Evolutionary conservation across 2,113 vertebrate genomes (phyloP), one percentile per base, ranked within the genome.

Genomic region (Phaethon lepturus): DNA sequence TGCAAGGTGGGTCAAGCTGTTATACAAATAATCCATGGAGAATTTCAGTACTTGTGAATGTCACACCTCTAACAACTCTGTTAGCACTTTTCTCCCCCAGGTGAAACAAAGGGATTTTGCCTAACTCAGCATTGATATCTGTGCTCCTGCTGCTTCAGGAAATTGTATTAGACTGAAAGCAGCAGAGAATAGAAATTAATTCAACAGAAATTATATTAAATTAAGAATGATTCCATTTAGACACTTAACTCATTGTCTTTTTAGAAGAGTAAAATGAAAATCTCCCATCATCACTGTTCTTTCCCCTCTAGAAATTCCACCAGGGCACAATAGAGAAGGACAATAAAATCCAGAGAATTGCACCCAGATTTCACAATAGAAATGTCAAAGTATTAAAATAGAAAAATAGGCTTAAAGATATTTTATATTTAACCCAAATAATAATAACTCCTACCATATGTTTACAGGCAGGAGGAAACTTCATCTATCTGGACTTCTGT

Each of bases 341-440:
- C 72, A 95, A 94, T 97, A 96, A 97, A 96, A 74, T 40, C 47
- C 55, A 88, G 79, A 92, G 78, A 91, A 85, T 86, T 93, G 71
- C 86, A 80, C 79, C 33, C 82, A 69, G 85, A 92, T 97, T 97
- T 95, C 88, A 82, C 95, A 96, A 95, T 40, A 90, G 82, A 89
- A 95, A 94, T 68, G 55, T 96, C 71, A 73, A 93, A 59, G 60
- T 95, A 49, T 62, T 97, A 79, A 91, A 92, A 88, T 13, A 86
- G 84, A 95, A 97, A 94, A 97, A 96, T 63, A 91, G 44, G 24
- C 84, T 68, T 92, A 78, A 79, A 40, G 58, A 62, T 95, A 52
- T 49, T 91, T 87, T 78, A 62, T 92, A 66, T 83, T 84, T 77
- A 88, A 91, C 73, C 93, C 83, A 94, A 69, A 77, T 88, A 95